Evolutionary conservation across 2,797 vertebrate genomes (phyloP).

Genomic region (Enteromius trimaculatus): DNA sequence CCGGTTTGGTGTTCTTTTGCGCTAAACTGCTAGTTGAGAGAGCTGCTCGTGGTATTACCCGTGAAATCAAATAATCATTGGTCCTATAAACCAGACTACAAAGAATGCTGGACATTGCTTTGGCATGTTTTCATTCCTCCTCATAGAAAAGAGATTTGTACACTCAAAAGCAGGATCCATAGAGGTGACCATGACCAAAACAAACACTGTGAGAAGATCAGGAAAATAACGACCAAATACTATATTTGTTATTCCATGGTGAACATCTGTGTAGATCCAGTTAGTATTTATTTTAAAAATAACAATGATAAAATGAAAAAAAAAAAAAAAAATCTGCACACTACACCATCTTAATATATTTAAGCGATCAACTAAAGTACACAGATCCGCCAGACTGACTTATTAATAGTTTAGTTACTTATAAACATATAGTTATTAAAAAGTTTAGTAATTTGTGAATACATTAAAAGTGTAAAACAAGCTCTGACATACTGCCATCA

Average conservation of each 20-base stretch:
- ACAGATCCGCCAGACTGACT: background rate
- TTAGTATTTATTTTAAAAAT: background rate
- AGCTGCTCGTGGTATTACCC: background rate
- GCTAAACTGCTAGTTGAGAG: background rate
- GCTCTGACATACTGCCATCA: constrained; percentile 67
- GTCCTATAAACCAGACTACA: background rate
- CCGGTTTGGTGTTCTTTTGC: background rate
- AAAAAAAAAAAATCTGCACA: background rate
- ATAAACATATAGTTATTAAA: no score
- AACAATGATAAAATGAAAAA: background rate
- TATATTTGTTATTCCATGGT: background rate
- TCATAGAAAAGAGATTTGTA: background rate
- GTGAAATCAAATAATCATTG: background rate
- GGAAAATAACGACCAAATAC: background rate
- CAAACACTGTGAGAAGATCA: background rate
- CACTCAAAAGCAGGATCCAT: background rate
- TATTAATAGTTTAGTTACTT: background rate
- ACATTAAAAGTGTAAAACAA: constrained; percentile 18
- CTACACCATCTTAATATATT: background rate
- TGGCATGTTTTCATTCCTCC: background rate
- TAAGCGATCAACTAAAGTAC: background rate
- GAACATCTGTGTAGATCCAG: background rate
- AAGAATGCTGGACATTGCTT: background rate
- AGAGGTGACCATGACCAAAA: background rate
- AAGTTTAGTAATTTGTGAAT: background rate